A percentile compares a stretch with the other conserved stretches of the same genome.
phyloP scores from a whole-genome alignment of 2,888 invertebrate genomes.

The Ochropleura leucogaster region DNA sequence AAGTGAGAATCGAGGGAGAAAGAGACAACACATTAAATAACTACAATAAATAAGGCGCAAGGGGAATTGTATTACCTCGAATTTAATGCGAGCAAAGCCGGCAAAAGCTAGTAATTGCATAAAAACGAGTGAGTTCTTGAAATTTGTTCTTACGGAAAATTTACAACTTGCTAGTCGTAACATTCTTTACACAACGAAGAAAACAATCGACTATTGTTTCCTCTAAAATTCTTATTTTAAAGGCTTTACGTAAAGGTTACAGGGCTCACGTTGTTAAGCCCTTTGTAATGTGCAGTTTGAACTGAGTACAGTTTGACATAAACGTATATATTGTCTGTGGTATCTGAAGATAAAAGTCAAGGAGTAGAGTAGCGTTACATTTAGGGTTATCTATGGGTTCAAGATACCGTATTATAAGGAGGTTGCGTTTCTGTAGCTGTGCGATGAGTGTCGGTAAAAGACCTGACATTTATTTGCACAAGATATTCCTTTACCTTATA shows the following conservation, averaged over 20 bases:
- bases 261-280: background rate
- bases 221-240: conserved; percentile 13
- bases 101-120: background rate
- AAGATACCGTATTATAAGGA: conserved; percentile 13
- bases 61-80: too few relatives aligned
- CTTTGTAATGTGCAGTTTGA: conserved; percentile 11
- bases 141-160: conserved; percentile 15
- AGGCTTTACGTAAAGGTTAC: conserved; percentile 18
- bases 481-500: too few relatives aligned
- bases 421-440: background rate
- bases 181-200: background rate
- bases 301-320: conserved; percentile 1
- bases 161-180: conserved; percentile 28
- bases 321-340: conserved; percentile 1
- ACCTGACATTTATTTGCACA: too few relatives aligned
- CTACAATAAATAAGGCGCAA: too few relatives aligned
- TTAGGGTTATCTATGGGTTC: conserved; percentile 24
- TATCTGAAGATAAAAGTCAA: conserved; percentile 23
- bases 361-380: conserved; percentile 18
- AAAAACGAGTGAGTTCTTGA: conserved; percentile 1
- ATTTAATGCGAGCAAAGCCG: too few relatives aligned
- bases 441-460: background rate
- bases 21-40: too few relatives aligned
- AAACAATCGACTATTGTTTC: conserved; percentile 40
- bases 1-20: too few relatives aligned